Percentiles rank a stretch among this genome's conserved stretches.
These are phyloP conservation scores for Centropristis striata DNA, from an alignment of 2,113 vertebrate genomes.

Conservation along the genomic window DNA sequence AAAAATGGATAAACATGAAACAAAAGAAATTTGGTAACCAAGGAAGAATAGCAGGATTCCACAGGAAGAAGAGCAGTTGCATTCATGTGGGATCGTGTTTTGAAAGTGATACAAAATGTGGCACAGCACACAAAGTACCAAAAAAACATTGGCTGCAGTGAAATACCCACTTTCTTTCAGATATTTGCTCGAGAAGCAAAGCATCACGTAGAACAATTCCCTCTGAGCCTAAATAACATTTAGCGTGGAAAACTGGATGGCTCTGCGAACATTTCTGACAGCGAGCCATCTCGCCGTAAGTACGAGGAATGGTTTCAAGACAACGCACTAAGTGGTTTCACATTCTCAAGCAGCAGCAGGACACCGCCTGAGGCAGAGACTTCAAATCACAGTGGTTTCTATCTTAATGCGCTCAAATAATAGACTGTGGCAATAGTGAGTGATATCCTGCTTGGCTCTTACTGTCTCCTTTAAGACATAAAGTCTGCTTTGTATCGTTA, in stretches of 20 bases:
- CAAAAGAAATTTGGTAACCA: conserved; percentile 30
- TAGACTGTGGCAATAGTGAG: conserved; percentile 40
- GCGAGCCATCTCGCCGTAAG: conserved; percentile 22
- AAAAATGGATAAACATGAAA: conserved; percentile 32
- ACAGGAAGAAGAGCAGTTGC: conserved; percentile 35
- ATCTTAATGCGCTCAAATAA: conserved; percentile 63
- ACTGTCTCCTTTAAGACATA: conserved; percentile 29
- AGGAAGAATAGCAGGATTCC: too few species aligned
- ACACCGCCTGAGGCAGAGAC: conserved; percentile 45
- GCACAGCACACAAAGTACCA: background rate
- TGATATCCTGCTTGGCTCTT: conserved; percentile 12
- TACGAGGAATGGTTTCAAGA: conserved; percentile 57
- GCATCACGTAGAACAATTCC: conserved; percentile 25
- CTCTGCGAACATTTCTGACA: conserved; percentile 43
- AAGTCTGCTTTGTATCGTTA: conserved; percentile 19
- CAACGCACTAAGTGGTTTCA: conserved; percentile 61
- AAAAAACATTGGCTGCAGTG: conserved; percentile 16
- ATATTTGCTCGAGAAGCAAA: conserved; percentile 46
- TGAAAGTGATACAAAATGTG: conserved; percentile 36
- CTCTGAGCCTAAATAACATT: conserved; percentile 19
- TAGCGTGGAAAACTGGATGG: conserved; percentile 38
- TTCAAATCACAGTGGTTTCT: conserved; percentile 57
- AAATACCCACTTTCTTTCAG: conserved; percentile 34
- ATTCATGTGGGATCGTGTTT: conserved; percentile 51
- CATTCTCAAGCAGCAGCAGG: conserved; percentile 58